These are phyloP conservation scores for Periparus ater DNA, from an alignment of 2,797 vertebrate genomes.

Conservation along the genomic window DNA sequence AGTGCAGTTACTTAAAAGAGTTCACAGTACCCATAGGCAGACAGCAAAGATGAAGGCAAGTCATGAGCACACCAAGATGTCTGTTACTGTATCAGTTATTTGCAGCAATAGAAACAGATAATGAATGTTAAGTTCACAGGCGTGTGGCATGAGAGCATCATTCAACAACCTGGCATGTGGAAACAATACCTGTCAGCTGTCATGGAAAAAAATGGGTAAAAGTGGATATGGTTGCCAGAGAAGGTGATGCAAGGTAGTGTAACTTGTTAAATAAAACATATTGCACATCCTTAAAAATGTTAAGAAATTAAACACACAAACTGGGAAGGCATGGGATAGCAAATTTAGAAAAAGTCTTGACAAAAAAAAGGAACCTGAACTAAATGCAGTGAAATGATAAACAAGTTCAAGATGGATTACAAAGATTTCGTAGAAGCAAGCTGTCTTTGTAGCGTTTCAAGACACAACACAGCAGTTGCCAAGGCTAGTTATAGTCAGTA, in stretches of 20 bases:
- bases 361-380: background rate
- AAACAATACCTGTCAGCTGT: background rate
- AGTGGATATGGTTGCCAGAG: background rate
- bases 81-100: background rate
- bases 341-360: background rate
- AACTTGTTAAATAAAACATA: background rate
- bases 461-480: background rate
- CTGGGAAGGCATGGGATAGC: background rate
- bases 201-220: background rate
- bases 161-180: background rate
- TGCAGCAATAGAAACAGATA: background rate
- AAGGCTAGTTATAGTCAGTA: background rate
- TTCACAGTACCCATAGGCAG: background rate
- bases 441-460: background rate
- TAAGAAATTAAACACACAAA: background rate
- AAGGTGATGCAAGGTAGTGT: background rate
- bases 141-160: background rate
- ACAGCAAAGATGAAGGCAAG: background rate
- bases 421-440: background rate
- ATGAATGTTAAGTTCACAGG: background rate
- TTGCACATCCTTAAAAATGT: background rate
- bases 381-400: background rate
- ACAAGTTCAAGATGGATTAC: background rate
- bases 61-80: accelerated
- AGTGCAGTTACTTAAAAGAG: background rate